Evolutionary conservation across 2,888 invertebrate species (phyloP).

Genomic region (Boloria euphrosyne): DNA sequence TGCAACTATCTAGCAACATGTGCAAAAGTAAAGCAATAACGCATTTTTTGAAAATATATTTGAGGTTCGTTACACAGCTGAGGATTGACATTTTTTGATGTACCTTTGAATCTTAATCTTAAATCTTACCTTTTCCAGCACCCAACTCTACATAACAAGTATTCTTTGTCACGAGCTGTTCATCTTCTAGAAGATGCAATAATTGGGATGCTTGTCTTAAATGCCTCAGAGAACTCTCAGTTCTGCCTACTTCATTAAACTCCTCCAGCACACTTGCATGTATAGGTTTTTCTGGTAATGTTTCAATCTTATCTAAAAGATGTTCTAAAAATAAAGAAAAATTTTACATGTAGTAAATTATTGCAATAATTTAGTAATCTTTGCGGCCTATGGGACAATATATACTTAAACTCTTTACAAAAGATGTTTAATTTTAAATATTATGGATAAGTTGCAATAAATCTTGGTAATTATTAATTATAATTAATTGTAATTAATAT

Average conservation of each 20-base stretch:
- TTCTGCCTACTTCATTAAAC: conserved; percentile 74
- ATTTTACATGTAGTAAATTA: background rate
- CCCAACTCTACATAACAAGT: conserved; percentile 94
- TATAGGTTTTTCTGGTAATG: conserved; percentile 52
- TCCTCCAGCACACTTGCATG: conserved; percentile 57
- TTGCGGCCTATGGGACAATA: no score
- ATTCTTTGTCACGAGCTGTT: conserved; percentile 81
- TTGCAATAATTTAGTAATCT: no score
- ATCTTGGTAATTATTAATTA: no score
- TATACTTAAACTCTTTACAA: no score
- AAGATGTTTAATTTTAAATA: no score
- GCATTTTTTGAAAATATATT: no score
- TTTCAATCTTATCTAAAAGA: conserved; percentile 54
- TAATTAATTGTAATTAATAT: no score
- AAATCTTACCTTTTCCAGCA: conserved; percentile 89
- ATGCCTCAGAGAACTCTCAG: conserved; percentile 86
- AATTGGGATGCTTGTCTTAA: conserved; percentile 90
- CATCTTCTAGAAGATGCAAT: conserved; percentile 85
- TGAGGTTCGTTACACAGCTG: no score
- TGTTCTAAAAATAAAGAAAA: conserved; percentile 48
- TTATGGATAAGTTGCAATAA: no score
- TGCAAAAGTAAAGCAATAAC: background rate
- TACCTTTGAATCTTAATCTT: no score
- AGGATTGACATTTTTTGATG: no score
- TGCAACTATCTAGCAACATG: background rate